These are phyloP conservation scores for Alligator sinensis DNA, from an alignment of 2,113 vertebrate species.

Conservation along the genomic window DNA sequence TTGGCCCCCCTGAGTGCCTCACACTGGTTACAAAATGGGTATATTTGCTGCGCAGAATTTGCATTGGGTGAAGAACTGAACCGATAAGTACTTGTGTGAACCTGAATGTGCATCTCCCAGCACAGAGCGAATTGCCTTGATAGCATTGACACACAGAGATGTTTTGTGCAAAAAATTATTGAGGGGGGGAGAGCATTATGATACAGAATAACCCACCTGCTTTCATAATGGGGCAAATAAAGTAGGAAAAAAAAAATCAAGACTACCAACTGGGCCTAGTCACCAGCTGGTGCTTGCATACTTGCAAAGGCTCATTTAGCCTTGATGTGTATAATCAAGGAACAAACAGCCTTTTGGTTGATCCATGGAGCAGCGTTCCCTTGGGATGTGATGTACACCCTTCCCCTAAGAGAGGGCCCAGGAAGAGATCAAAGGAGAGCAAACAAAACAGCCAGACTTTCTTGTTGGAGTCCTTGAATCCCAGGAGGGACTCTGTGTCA, in stretches of 20 bases:
- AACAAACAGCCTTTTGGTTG: not conserved
- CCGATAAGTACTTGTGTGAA: not conserved
- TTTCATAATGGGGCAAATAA: not conserved
- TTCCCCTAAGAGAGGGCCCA: not conserved
- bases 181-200: not conserved
- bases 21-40: accelerated
- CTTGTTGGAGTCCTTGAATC: not conserved
- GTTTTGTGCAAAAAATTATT: not conserved
- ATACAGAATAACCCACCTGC: not conserved
- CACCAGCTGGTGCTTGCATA: not conserved
- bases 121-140: not conserved
- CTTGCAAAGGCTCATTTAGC: not conserved
- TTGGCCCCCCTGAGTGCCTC: not conserved
- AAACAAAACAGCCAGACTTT: not conserved
- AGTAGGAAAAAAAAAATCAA: not conserved
- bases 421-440: constrained; percentile 17
- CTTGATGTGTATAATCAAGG: accelerated
- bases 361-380: accelerated
- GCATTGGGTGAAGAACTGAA: not conserved
- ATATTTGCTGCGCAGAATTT: not conserved
- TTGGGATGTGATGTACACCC: not conserved
- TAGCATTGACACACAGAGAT: accelerated
- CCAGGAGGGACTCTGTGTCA: constrained; percentile 9
- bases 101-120: not conserved
- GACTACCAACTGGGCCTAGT: not conserved